Evolutionary conservation across 2,888 invertebrate genomes (phyloP).

Genomic region (Caradrina kadenii): DNA sequence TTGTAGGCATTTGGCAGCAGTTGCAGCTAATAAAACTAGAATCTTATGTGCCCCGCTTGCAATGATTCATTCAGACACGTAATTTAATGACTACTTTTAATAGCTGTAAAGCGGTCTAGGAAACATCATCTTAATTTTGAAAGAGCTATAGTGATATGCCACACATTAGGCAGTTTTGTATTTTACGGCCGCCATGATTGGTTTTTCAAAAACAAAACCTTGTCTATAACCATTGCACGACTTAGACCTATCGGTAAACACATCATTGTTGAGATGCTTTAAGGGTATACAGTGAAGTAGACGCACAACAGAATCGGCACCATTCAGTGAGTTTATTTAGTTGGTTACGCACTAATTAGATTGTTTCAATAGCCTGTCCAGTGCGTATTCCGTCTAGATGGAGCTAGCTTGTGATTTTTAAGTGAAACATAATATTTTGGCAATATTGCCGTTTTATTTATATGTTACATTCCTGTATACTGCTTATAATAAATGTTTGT

Average conservation of each 20-base stretch:
- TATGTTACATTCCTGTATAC: conserved; percentile 68
- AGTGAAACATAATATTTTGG: conserved; percentile 47
- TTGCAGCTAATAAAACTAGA: too few species aligned
- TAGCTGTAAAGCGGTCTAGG: too few species aligned
- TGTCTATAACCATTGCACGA: too few species aligned
- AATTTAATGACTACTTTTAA: too few species aligned
- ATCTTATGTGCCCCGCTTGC: too few species aligned
- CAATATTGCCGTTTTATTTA: conserved; percentile 44
- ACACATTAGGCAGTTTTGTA: not conserved
- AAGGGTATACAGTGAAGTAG: not conserved
- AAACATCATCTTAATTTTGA: not conserved
- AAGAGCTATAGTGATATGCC: not conserved
- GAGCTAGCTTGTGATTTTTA: conserved; percentile 49
- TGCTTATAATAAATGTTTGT: conserved; percentile 63
- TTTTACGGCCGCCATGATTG: not conserved
- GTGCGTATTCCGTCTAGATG: conserved; percentile 42
- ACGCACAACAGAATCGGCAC: not conserved
- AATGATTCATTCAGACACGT: too few species aligned
- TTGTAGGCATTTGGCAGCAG: too few species aligned
- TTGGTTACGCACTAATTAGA: conserved; percentile 35
- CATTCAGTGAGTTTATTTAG: conserved; percentile 14
- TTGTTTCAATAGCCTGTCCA: conserved; percentile 22
- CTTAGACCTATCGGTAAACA: too few species aligned
- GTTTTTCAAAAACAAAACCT: too few species aligned
- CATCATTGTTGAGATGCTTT: too few species aligned